Conservation (phyloP, 2,113 vertebrate species). For the Coryphaenoides rupestris region DNA sequence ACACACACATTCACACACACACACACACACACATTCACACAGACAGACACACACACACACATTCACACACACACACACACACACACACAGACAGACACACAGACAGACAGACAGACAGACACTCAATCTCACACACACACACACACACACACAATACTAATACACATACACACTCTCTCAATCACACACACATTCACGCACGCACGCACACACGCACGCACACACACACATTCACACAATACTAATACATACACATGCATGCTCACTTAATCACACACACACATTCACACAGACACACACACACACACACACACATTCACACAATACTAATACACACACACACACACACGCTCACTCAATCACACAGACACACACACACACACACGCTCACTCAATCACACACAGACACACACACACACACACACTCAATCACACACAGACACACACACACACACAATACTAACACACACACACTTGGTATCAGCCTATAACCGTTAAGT, state of each 20-base stretch:
- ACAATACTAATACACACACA: neutral
- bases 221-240: conserved; percentile 10
- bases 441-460: neutral
- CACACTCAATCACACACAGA: neutral
- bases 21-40: conserved; percentile 9
- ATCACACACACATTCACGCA: neutral
- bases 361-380: neutral
- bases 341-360: conserved; percentile 2
- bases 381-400: neutral
- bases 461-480: neutral
- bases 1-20: neutral
- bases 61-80: neutral
- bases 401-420: neutral
- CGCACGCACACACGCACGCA: neutral
- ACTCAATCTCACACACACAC: no score
- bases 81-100: no score
- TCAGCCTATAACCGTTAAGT: no score
- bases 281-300: neutral
- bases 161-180: conserved; percentile 7
- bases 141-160: neutral
- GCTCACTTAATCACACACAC: neutral
- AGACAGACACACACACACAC: conserved; percentile 8
- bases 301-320: neutral
- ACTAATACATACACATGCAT: neutral
- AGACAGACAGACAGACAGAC: no score